These are phyloP conservation scores for Leptodactylus fuscus DNA, from an alignment of 2,113 vertebrate species.

Conservation along the genomic window DNA sequence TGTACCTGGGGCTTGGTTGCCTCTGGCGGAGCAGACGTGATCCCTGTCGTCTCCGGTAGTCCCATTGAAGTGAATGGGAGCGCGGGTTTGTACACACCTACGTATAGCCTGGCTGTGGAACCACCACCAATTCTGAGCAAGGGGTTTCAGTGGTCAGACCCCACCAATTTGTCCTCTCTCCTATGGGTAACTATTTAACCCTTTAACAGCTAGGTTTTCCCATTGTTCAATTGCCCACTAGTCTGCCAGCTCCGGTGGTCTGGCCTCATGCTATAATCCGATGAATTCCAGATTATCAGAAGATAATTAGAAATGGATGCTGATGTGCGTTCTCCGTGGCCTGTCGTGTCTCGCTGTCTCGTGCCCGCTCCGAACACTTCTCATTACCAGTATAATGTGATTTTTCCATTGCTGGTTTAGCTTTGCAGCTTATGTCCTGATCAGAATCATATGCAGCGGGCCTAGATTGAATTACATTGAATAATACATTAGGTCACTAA, in stretches of 20 bases:
- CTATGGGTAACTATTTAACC: too few species aligned
- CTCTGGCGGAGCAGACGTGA: too few species aligned
- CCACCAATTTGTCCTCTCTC: too few species aligned
- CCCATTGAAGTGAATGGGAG: too few species aligned
- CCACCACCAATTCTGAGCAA: too few species aligned
- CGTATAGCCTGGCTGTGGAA: too few species aligned
- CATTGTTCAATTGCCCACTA: too few species aligned
- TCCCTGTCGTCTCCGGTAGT: too few species aligned
- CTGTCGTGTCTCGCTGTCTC: neutral
- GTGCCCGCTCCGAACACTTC: neutral
- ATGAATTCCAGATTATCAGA: neutral
- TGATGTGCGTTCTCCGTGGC: neutral
- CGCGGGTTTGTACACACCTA: too few species aligned
- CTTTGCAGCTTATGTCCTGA: slow-evolving; percentile 48
- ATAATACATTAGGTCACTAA: slow-evolving; percentile 29
- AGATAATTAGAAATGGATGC: neutral
- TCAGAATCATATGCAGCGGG: slow-evolving; percentile 35
- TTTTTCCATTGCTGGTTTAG: slow-evolving; percentile 41
- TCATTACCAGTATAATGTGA: slow-evolving; percentile 41
- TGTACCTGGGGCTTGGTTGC: too few species aligned
- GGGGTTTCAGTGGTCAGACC: too few species aligned
- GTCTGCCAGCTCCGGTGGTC: neutral
- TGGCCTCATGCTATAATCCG: neutral
- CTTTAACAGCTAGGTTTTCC: too few species aligned
- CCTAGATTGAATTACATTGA: slow-evolving; percentile 48